Conservation (phyloP, 2,113 vertebrate species). For the Heterotilapia buettikoferi region DNA sequence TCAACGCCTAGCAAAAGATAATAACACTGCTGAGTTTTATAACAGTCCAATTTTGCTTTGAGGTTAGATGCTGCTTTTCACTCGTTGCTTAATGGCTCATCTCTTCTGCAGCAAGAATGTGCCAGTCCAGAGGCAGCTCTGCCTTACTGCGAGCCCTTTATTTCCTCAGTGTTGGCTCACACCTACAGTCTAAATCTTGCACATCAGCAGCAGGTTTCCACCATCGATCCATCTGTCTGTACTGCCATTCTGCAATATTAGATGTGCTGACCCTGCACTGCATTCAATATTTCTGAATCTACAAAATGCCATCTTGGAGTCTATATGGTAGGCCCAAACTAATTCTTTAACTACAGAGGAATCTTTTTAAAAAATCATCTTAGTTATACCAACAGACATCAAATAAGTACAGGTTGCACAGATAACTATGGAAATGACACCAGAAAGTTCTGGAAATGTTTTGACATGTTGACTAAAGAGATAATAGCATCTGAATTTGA, state of each 20-base stretch:
- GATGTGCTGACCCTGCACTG: not conserved
- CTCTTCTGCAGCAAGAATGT: slow-evolving; percentile 24
- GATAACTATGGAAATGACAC: not conserved
- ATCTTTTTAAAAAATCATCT: not conserved
- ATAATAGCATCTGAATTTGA: not conserved
- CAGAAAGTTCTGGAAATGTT: not conserved
- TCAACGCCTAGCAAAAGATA: not conserved
- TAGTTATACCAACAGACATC: not conserved
- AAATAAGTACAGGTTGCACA: not conserved
- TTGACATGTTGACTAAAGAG: not conserved
- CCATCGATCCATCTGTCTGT: slow-evolving; percentile 13
- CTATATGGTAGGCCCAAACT: not conserved
- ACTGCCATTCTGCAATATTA: not conserved
- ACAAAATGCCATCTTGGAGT: not conserved
- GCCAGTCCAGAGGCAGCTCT: slow-evolving; percentile 6
- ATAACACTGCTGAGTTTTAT: not conserved
- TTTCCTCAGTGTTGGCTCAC: slow-evolving; percentile 36
- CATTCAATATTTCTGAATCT: not conserved
- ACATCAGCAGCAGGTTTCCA: slow-evolving; percentile 60
- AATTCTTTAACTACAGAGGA: not conserved
- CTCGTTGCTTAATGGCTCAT: not conserved
- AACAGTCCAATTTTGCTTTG: not conserved
- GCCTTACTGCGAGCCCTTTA: slow-evolving; percentile 11
- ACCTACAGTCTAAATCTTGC: slow-evolving; percentile 41
- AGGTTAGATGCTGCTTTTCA: not conserved